These are phyloP conservation scores for Elegia similella DNA, from an alignment of 2,888 invertebrate species.

Conservation along the genomic window DNA sequence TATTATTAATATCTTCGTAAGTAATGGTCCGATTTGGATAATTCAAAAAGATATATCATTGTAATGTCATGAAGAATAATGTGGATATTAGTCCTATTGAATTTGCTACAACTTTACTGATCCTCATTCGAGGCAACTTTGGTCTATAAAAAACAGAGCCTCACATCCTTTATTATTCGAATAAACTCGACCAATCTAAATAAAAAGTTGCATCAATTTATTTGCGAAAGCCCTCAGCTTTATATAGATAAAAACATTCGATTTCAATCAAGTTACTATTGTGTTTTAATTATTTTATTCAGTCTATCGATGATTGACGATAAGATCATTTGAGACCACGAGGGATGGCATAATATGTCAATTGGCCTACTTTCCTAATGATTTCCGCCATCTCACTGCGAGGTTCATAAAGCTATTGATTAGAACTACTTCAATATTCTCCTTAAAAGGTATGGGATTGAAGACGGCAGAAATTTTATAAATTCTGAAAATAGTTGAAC, in stretches of 20 bases:
- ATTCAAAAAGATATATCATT: too few relatives aligned
- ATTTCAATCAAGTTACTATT: conserved; percentile 6
- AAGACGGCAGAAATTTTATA: too few relatives aligned
- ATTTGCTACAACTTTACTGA: too few relatives aligned
- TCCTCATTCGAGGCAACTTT: too few relatives aligned
- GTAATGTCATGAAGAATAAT: too few relatives aligned
- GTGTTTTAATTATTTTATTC: conserved; percentile 16
- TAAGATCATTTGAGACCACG: background rate
- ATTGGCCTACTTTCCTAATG: background rate
- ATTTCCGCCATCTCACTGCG: background rate
- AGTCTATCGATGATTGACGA: conserved; percentile 5
- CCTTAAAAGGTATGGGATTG: too few relatives aligned
- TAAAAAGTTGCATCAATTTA: conserved; percentile 1
- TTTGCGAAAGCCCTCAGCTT: conserved; percentile 2
- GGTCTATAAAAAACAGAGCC: too few relatives aligned
- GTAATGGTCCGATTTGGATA: too few relatives aligned
- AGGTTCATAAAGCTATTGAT: background rate
- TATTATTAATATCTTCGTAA: too few relatives aligned
- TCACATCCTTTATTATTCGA: too few relatives aligned
- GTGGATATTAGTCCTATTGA: too few relatives aligned
- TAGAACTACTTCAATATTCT: background rate
- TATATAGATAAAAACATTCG: conserved; percentile 8
- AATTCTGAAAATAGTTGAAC: too few relatives aligned
- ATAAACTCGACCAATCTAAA: conserved; percentile 1
- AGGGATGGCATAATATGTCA: background rate